A percentile compares a stretch with the other conserved stretches of the same genome.
phyloP scores from a whole-genome alignment of 2,113 vertebrate genomes.

The Colaptes auratus region DNA sequence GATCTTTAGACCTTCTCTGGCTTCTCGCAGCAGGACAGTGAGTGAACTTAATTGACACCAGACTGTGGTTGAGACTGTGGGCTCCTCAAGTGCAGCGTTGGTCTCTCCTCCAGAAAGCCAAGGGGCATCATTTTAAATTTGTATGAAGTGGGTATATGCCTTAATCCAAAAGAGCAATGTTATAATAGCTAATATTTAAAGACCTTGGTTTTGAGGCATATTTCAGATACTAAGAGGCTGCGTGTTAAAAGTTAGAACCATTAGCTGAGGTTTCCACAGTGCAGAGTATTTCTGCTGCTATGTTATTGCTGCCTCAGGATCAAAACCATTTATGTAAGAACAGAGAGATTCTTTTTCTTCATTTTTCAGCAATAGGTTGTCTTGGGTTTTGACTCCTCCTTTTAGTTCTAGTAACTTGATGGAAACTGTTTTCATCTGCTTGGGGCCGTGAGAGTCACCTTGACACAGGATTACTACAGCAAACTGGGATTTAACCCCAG shows the following conservation, averaged over 20 bases:
- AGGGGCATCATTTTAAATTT: slow-evolving; percentile 16
- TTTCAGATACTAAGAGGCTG: slow-evolving; percentile 23
- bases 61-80: slow-evolving; percentile 31
- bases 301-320: neutral
- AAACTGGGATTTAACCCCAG: neutral
- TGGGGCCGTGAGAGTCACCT: neutral
- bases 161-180: neutral
- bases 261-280: slow-evolving; percentile 11
- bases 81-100: neutral
- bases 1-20: slow-evolving; percentile 20
- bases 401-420: neutral
- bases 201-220: neutral
- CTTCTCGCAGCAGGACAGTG: neutral
- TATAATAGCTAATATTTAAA: slow-evolving; percentile 34
- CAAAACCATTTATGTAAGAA: neutral
- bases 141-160: neutral
- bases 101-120: slow-evolving; percentile 20
- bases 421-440: neutral
- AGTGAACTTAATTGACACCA: slow-evolving; percentile 22
- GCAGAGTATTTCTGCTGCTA: slow-evolving; percentile 6
- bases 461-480: neutral
- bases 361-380: neutral
- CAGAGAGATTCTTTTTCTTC: neutral
- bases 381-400: neutral
- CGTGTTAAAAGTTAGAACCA: neutral